Evolutionary conservation across 2,797 vertebrate genomes (phyloP), one percentile per base, ranked within the genome.

Genomic region (Lepus oiostolus): DNA sequence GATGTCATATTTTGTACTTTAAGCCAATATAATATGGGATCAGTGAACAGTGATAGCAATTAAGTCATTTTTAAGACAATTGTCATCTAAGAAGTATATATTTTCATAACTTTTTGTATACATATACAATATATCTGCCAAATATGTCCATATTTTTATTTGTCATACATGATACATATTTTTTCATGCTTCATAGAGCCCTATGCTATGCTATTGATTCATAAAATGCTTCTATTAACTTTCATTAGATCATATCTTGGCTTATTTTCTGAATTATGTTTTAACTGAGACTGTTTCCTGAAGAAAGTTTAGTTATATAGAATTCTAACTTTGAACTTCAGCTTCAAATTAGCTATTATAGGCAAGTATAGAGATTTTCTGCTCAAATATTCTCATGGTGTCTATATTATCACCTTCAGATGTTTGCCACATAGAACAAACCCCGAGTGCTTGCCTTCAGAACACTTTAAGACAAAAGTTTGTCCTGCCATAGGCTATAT

Each of bases 221-320:
- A 50, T 72, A 81, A 91, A 94, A 91, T 65, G 17, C 30, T 84
- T 72, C 30, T 14, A 86, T 74, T 91, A 76, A 19, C 1, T 85
- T 52, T 11, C 3, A 87, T 47, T 87, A 14, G n/a, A 19, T 62
- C 7, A n/a, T 54, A 19, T 63, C 84, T 90, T 85, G 14, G 5
- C 58, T 81, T 77, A 7, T 52, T 63, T 24, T 90, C 5, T 80
- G 38, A 63, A 68, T 58, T 0, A 68, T 87, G 4, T 75, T 90
- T 76, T 92, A 70, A 60, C 22, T 81, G 60, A 87, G 7, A 92
- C 24, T n/a, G 9, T 72, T 82, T 82, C 22, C 2, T 28, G 13
- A 74, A 74, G 19, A 81, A 94, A 35, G 12, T 72, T 17, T 50
- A 21, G 16, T 76, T 94, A 54, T 12, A 68, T 6, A 52, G 47